Percentiles rank a stretch among this genome's conserved stretches.
phyloP scores from a whole-genome alignment of 2,113 vertebrate species.

The Dendrocopos noguchii region DNA sequence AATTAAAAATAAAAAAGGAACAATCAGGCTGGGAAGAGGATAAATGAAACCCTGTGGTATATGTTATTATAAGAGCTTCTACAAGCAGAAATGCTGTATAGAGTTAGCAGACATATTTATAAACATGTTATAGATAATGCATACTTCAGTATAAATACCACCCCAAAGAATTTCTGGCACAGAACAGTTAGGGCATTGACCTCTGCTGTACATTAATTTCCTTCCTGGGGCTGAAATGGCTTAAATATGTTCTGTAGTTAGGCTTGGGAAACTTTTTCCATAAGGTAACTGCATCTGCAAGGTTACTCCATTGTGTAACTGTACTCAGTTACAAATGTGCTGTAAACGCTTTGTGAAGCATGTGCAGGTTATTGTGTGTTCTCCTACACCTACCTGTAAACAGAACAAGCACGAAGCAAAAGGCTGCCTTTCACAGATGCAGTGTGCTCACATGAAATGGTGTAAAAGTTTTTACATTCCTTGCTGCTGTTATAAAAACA shows the following conservation, averaged over 20 bases:
- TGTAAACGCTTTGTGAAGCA: conserved; percentile 38
- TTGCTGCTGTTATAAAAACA: neutral
- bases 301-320: neutral
- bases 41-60: conserved; percentile 17
- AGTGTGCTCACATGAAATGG: neutral
- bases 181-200: conserved; percentile 31
- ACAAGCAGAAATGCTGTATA: conserved; percentile 9
- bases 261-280: conserved; percentile 43
- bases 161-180: conserved; percentile 61
- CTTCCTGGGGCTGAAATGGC: conserved; percentile 16
- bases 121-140: conserved; percentile 62
- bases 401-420: conserved; percentile 55
- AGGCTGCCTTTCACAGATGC: conserved; percentile 57
- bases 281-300: neutral
- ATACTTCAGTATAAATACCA: conserved; percentile 50
- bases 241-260: conserved; percentile 17
- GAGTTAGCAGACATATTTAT: conserved; percentile 72
- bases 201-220: conserved; percentile 38
- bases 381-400: conserved; percentile 61
- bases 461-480: neutral
- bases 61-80: conserved; percentile 48
- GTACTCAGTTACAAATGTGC: neutral
- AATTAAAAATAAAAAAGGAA: conserved; percentile 64
- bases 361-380: conserved; percentile 15
- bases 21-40: neutral